Evolutionary conservation across 2,797 vertebrate species (phyloP).

Genomic region (Heliangelus exortis): DNA sequence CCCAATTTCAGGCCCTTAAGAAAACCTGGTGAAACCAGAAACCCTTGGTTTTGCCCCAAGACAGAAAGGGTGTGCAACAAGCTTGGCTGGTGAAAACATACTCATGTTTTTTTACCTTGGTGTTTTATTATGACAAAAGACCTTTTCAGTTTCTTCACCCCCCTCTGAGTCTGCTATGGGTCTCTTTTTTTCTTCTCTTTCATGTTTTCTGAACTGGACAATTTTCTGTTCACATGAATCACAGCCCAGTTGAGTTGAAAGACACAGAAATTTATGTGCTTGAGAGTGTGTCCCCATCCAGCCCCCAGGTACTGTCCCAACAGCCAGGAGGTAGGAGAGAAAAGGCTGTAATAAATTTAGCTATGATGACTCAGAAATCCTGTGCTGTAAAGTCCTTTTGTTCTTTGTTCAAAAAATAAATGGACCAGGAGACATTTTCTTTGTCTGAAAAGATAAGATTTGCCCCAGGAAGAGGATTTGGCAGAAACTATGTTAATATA

Average conservation of each 20-base stretch:
- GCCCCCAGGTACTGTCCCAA: neutral
- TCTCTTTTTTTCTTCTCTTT: neutral
- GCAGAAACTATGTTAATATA: neutral
- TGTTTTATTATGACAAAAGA: neutral
- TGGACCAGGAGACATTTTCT: neutral
- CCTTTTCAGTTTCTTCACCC: neutral
- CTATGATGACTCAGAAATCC: neutral
- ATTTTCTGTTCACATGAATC: conserved; percentile 6
- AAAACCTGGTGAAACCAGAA: neutral
- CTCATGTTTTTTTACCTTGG: rapidly evolving
- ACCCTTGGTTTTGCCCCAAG: neutral
- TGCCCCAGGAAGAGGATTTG: neutral
- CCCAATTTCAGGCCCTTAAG: neutral
- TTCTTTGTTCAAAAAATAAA: neutral
- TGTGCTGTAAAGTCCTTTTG: neutral
- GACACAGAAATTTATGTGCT: conserved; percentile 6
- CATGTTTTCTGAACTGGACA: neutral
- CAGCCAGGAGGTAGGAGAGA: conserved; percentile 2
- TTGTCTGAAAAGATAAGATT: neutral
- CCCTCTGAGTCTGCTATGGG: neutral
- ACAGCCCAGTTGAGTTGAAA: neutral
- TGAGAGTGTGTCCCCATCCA: neutral
- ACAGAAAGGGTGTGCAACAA: neutral
- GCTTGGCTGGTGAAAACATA: neutral
- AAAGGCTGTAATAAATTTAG: neutral